Base-by-base conservation (phyloP, 2,113 vertebrate genomes). In the Lota lota region DNA sequence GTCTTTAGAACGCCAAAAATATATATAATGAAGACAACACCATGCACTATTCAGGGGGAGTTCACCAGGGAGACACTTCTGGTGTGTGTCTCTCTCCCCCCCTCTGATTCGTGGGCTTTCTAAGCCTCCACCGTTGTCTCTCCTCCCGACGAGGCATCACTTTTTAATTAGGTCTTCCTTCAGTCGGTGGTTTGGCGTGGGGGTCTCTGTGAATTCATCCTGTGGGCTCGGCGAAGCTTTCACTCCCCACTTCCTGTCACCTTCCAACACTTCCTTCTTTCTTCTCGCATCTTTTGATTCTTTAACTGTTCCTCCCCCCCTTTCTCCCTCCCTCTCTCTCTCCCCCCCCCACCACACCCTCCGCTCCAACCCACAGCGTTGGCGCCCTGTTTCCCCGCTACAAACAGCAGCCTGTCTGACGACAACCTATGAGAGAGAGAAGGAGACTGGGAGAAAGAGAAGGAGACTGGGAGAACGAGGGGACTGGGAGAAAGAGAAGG, bases 81-180 rank as follows among this genome's bases (percentile, higher is more conserved):
- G 77, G 10, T 47, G 3, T 33, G 28, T 71, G 68, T 84, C 87
- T 87, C 78, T 79, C 40, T 14, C 40, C 10, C 40, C 40, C 40
- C 40, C 40, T 14, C 40, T 33, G 28, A 33, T 33, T 33, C 87
- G 78, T 82, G 74, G 74, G 89, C 76, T 80, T 75, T 85, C 77
- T 81, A 79, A 86, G 84, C 75, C 64, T 69, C 88, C 82, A 87
- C 74, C 70, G 68, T 88, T 87, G 87, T 88, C 80, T 90, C 89
- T 33, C 28, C 28, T 1, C 86, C 89, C 63, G 74, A 83, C 82
- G 84, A 83, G 75, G 79, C 86, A 82, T 87, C 78, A 80, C 79
- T 80, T 88, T 91, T 89, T 93, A 93, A 92, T 92, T 91, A 90
- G 89, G 88, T 86, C 84, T 91, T 82, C 81, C 88, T 85, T 83